Evolutionary conservation across 2,888 invertebrate genomes (phyloP).

Genomic region (Leptothorax acervorum): DNA sequence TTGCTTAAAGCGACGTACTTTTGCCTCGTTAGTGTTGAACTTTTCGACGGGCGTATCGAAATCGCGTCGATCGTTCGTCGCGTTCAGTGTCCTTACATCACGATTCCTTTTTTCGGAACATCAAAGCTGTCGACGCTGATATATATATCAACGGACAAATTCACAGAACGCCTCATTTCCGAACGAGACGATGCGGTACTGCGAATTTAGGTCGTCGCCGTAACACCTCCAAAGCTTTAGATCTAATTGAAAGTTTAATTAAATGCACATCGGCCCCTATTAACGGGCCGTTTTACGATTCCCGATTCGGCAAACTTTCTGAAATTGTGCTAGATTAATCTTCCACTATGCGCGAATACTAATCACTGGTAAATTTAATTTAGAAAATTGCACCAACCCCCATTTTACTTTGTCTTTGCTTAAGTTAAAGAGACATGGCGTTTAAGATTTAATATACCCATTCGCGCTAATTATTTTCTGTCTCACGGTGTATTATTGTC

Average conservation of each 20-base stretch:
- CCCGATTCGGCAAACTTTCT: constrained; percentile 51
- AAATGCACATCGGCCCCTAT: constrained; percentile 56
- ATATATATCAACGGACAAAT: constrained; percentile 15
- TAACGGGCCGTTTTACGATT: constrained; percentile 56
- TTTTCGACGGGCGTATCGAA: constrained; percentile 40
- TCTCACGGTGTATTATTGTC: background rate
- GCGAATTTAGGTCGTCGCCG: constrained; percentile 45
- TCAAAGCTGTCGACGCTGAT: background rate
- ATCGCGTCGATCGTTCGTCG: constrained; percentile 8
- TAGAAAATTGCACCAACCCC: constrained; percentile 45
- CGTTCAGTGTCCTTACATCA: background rate
- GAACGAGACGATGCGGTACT: constrained; percentile 24
- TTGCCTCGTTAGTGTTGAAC: constrained; percentile 74
- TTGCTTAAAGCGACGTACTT: constrained; percentile 71
- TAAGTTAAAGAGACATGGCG: background rate
- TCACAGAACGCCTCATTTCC: constrained; percentile 26
- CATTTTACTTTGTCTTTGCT: background rate
- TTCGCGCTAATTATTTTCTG: background rate
- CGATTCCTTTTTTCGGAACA: background rate
- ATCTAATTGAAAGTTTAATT: constrained; percentile 70
- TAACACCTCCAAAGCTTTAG: constrained; percentile 20
- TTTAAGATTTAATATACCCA: constrained; percentile 1
- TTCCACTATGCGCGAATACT: constrained; percentile 44
- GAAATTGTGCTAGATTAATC: constrained; percentile 62
- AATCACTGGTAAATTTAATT: constrained; percentile 60